These are phyloP conservation scores for Noctuana brunneofusca DNA, from an alignment of 2,888 invertebrate species.

Conservation along the genomic window DNA sequence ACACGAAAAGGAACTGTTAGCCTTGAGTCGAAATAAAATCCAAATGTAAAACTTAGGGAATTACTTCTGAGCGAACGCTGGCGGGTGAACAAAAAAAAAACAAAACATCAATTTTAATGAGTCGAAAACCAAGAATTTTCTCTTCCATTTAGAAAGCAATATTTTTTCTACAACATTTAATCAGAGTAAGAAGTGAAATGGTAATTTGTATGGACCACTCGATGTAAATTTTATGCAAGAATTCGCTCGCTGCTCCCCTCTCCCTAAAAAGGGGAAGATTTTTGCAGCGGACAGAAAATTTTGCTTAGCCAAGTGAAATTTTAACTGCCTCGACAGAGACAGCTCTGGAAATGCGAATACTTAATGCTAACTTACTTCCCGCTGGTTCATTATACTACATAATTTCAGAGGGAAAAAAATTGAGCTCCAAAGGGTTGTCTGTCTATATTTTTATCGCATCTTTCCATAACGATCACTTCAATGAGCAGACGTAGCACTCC, in stretches of 20 bases:
- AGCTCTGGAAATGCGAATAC: slow-evolving; percentile 79
- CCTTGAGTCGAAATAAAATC: slow-evolving; percentile 43
- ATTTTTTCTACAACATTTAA: slow-evolving; percentile 83
- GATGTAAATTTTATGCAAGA: slow-evolving; percentile 83
- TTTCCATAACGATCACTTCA: slow-evolving; percentile 31
- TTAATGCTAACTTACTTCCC: slow-evolving; percentile 81
- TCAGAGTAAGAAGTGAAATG: slow-evolving; percentile 82
- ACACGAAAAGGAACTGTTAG: slow-evolving; percentile 41
- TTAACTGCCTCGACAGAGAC: slow-evolving; percentile 81
- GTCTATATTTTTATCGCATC: slow-evolving; percentile 34
- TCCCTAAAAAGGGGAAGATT: slow-evolving; percentile 77
- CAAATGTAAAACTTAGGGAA: slow-evolving; percentile 20
- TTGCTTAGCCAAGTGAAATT: slow-evolving; percentile 83
- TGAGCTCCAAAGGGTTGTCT: slow-evolving; percentile 63
- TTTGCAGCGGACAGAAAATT: slow-evolving; percentile 82
- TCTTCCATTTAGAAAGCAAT: slow-evolving; percentile 79
- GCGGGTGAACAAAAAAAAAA: slow-evolving; percentile 53
- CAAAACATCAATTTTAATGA: slow-evolving; percentile 80
- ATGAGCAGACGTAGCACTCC: slow-evolving; percentile 30
- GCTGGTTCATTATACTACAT: slow-evolving; percentile 80
- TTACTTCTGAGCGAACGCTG: slow-evolving; percentile 31
- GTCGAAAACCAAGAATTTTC: slow-evolving; percentile 80
- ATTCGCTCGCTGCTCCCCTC: slow-evolving; percentile 74
- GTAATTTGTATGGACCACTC: slow-evolving; percentile 83
- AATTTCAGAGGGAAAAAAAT: slow-evolving; percentile 70